Percentiles rank a stretch among this genome's conserved stretches.
Evolutionary conservation across 2,797 vertebrate genomes (phyloP).

Genomic region (Malacoctenus gilli): DNA sequence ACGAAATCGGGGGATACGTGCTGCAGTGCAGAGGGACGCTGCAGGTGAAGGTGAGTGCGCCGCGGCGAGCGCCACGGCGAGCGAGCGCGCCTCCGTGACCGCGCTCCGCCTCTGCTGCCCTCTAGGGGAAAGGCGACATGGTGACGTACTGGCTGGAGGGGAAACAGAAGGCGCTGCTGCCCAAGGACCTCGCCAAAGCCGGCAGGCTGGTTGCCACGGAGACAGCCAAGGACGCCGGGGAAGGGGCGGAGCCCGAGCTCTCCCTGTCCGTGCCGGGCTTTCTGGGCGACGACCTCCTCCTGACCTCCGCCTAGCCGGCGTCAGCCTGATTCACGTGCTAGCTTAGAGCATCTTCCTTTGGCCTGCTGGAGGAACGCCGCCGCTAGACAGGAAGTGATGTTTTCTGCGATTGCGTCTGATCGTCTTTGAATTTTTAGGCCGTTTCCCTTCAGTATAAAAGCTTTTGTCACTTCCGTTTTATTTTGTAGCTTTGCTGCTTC

Average conservation of each 20-base stretch:
- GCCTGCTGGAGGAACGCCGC: too few species aligned
- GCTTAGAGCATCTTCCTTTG: not conserved
- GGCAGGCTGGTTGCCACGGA: constrained; percentile 38
- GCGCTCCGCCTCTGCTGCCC: too few species aligned
- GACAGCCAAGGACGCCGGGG: constrained; percentile 25
- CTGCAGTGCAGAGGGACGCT: constrained; percentile 83
- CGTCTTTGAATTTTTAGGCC: too few species aligned
- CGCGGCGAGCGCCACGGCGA: too few species aligned
- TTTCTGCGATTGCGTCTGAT: too few species aligned
- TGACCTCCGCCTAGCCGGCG: constrained; percentile 44
- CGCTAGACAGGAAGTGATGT: too few species aligned
- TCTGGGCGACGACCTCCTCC: constrained; percentile 64
- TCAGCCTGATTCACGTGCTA: not conserved
- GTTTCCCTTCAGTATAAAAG: too few species aligned
- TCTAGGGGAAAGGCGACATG: constrained; percentile 88
- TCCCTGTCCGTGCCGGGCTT: constrained; percentile 77
- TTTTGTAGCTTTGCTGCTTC: too few species aligned
- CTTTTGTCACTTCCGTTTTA: too few species aligned
- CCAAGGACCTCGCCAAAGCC: constrained; percentile 44
- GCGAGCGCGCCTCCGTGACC: too few species aligned
- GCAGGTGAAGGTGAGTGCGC: constrained; percentile 86
- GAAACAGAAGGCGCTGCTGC: constrained; percentile 68
- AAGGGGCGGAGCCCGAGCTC: constrained; percentile 24
- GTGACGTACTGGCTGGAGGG: constrained; percentile 87
- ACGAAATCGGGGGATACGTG: constrained; percentile 85